phyloP scores from a whole-genome alignment of 2,888 invertebrate species.

The Panzeria rudis region DNA sequence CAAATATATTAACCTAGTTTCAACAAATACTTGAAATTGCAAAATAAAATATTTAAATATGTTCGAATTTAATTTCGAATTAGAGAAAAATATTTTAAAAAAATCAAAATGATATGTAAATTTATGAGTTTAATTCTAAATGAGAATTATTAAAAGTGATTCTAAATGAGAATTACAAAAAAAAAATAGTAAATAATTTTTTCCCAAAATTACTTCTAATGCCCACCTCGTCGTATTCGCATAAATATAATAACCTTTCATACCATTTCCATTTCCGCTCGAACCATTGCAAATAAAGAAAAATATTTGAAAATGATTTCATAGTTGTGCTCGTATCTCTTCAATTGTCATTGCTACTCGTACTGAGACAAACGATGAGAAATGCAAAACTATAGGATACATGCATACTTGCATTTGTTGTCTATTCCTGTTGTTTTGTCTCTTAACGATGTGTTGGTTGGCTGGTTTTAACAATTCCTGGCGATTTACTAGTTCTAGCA shows the following conservation, averaged over 20 bases:
- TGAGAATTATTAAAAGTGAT: neutral
- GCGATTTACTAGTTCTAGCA: constrained; percentile 39
- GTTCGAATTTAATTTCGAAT: too few species aligned
- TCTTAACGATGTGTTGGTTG: neutral
- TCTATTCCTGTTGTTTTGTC: constrained; percentile 55
- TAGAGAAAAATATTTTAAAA: too few species aligned
- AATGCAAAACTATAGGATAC: constrained; percentile 55
- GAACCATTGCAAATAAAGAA: constrained; percentile 11
- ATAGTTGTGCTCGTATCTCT: constrained; percentile 12
- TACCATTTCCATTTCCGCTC: constrained; percentile 20
- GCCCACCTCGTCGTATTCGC: neutral
- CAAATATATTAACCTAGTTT: too few species aligned
- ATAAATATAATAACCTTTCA: constrained; percentile 12
- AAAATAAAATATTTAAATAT: too few species aligned
- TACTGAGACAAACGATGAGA: constrained; percentile 29
- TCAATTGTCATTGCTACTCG: constrained; percentile 29
- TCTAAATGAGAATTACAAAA: neutral
- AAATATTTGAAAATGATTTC: constrained; percentile 23
- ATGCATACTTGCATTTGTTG: constrained; percentile 59
- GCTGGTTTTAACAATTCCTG: constrained; percentile 16
- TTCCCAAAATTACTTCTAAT: neutral
- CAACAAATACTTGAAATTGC: too few species aligned
- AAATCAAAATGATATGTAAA: too few species aligned
- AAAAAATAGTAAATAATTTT: neutral
- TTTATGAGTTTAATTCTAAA: neutral